phyloP scores from a whole-genome alignment of 2,113 vertebrate genomes.

The Serinus canaria region DNA sequence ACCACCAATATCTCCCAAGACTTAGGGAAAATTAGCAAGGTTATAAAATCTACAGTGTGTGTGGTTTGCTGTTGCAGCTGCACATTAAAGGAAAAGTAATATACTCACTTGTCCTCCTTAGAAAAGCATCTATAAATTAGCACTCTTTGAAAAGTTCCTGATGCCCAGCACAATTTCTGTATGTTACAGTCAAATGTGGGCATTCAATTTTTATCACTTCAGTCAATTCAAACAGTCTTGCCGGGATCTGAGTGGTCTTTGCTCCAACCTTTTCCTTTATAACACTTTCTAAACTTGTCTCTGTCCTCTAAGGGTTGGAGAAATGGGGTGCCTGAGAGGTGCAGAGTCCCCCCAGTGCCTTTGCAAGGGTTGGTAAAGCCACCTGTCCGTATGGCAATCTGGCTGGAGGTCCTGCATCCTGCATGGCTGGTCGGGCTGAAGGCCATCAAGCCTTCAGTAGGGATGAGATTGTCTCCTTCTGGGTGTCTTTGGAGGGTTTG shows the following conservation, averaged over 20 bases:
- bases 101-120: constrained; percentile 14
- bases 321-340: not conserved
- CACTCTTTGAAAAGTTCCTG: constrained; percentile 4
- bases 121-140: constrained; percentile 57
- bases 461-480: not conserved
- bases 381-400: not conserved
- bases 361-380: not conserved
- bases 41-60: constrained; percentile 26
- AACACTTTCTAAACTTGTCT: not conserved
- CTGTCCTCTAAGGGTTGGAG: not conserved
- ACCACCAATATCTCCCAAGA: constrained; percentile 17
- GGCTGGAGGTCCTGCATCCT: not conserved
- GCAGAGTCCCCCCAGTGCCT: not conserved
- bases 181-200: not conserved
- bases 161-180: not conserved
- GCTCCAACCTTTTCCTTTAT: not conserved
- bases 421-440: rapidly evolving
- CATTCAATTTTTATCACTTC: not conserved
- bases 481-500: rapidly evolving
- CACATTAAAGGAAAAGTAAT: constrained; percentile 50
- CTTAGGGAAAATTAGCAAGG: constrained; percentile 44
- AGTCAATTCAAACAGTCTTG: not conserved
- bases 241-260: not conserved
- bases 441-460: not conserved
- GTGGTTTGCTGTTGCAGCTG: constrained; percentile 63